Base-by-base conservation (phyloP, 2,888 invertebrate species). In the Hanleya hanleyi region DNA sequence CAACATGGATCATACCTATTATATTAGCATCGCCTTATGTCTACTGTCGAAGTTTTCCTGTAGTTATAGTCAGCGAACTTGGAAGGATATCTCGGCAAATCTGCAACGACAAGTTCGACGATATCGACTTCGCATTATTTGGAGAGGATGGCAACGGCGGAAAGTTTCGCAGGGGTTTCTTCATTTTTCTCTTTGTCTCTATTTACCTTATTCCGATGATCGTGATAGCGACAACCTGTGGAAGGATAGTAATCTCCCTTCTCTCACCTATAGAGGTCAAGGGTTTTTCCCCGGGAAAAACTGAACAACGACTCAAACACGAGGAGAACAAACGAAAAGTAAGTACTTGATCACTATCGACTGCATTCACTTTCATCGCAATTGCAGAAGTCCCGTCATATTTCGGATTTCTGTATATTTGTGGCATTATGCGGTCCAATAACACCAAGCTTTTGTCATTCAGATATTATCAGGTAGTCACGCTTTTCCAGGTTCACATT, bases 1-100 rank as follows among this genome's bases (percentile, higher is more conserved):
- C 83, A 22, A 90, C 91, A 2, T 92, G 91, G 91, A 71, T 89
- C 1, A 84, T 91, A 26, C 90, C 91, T 4, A 81, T 84, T 36
- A 36, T 88, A 2, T 83, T 87, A 36, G 86, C 90, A 5, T 67
- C 80, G 0, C 89, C 89, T 2, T 84, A 41, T 50, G 35, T 51
- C 32, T 78, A 71, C 75, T 77, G 75, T 73, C 49, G 69, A 51
- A 75, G 72, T 70, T 79, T 76, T 22, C 74, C 75, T 22, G 80
- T 84, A 69, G 73, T 67, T 35, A 75, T 89, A n/a, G 67, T 67
- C 61, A 89, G 89, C 26, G 78, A 84, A 4, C 84, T 81, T 70
- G 90, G 90, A 7, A 76, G 77, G 67, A 84, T 90, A 62, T 81
- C 83, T 18, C 78, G 90, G 22, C 82, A 84, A 65, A 86, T 86